Evolutionary conservation across 53 echinoderm and acorn worm genomes (phyloP), one percentile per base, ranked within the genome.

Genomic region (Paracentrotus lividus): DNA sequence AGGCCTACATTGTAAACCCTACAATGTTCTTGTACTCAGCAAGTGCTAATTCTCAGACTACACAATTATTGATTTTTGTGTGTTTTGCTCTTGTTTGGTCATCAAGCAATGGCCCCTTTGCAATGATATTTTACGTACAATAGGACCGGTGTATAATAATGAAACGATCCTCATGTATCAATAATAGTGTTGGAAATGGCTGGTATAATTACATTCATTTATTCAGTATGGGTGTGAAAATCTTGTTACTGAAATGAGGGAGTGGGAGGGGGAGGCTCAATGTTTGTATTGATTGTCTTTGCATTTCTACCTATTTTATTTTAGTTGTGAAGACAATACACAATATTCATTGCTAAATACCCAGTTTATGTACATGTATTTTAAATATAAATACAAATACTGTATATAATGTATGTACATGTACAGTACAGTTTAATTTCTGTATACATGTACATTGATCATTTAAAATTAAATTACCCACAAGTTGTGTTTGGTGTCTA

Each of bases 171-270:
- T 26, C 5, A 12, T 45, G 26, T 18, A 24, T 18, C 4, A 26
- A 31, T 47, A 49, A 85, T 85, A 51, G 85, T 4, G 85, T 85
- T 47, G 29, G 51, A 49, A 85, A 36, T 51, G 85, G 49, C 85
- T 85, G 51, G 85, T 85, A n/a, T 29, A 85, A 26, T 56, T 5
- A 20, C n/a, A 56, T 53, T 86, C 54, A 56, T 86, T 86, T 56
- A 86, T 86, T 34, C 56, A 36, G 56, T 38, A 55, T 81, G 45
- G 81, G 81, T 81, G 81, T 47, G 81, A 81, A 81, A 81, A 47
- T 81, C 49, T 76, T 76, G 42, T 67, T 67, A 9, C 67, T 32
- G 34, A 67, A 12, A 31, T 42, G 42, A 18, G 20, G 42, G 81
- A 47, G 81, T 24, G 81, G 81, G 44, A n/a, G 47, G 44, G 44